Evolutionary conservation across 2,113 vertebrate genomes (phyloP), one percentile per base, ranked within the genome.

Genomic region (Ellobius talpinus): DNA sequence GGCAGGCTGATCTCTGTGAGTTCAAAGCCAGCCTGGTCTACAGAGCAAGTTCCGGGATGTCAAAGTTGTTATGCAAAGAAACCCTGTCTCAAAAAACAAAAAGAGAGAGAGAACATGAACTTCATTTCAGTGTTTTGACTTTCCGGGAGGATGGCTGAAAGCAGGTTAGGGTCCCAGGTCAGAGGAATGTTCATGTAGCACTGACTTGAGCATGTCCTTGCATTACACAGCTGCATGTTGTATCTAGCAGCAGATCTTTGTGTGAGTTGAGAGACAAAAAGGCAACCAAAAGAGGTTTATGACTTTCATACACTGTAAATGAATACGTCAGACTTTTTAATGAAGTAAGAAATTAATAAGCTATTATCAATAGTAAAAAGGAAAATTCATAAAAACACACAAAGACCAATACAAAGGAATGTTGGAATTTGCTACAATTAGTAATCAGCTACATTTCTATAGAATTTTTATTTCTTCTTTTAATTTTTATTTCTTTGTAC

Each of bases 201-300:
- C 39, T 33, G 61, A 45, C 39, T 45, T 85, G n/a, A 84, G 39
- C 26, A 19, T 42, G 26, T 10, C n/a, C 58, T 65, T 85, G 39
- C 61, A 45, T 45, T 45, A 65, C 31, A 50, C 61, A 24, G 65
- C 11, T 87, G 4, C 33, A 55, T 3, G 5, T 89, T 77, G 61
- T 39, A 23, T 92, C 45, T 90, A 92, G 39, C 33, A 72, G 61
- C n/a, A 58, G n/a, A 65, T 45, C 61, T 85, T 65, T 31, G 42
- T 77, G 66, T 89, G 70, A 70, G 33, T 68, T 90, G 76, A 89
- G 85, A 68, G 42, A 42, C 87, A 82, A 89, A 93, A 93, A 91
- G 73, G 52, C 33, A 52, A 84, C 5, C 39, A 63, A 21, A 73
- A 90, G 70, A 52, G 11, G 31, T 89, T 72, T 70, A 76, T 58